Conservation (phyloP, 2,797 vertebrate species). For the Huso huso region DNA sequence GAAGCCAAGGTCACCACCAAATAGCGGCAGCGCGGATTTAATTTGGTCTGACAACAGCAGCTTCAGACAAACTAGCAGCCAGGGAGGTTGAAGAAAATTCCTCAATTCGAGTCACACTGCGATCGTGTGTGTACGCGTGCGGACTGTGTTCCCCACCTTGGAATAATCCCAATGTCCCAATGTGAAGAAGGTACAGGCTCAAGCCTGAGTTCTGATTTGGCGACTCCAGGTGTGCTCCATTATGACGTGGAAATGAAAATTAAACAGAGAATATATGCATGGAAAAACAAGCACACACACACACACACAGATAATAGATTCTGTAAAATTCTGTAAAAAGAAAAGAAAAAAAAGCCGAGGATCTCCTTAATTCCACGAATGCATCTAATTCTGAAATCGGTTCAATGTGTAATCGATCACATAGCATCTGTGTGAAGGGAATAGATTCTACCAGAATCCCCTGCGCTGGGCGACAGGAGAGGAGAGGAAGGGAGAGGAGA, state of each 20-base stretch:
- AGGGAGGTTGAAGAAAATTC: constrained; percentile 48
- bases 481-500: not conserved
- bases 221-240: constrained; percentile 5
- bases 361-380: constrained; percentile 9
- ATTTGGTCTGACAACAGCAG: constrained; percentile 62
- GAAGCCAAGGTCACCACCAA: constrained; percentile 60
- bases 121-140: constrained; percentile 22
- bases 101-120: constrained; percentile 16
- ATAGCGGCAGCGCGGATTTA: constrained; percentile 46
- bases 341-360: not conserved
- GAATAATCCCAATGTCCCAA: not conserved
- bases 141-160: constrained; percentile 3
- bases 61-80: constrained; percentile 60
- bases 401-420: constrained; percentile 46
- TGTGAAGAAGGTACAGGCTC: not conserved
- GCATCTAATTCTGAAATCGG: constrained; percentile 42
- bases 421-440: constrained; percentile 55
- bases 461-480: constrained; percentile 26
- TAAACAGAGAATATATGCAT: not conserved
- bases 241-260: not conserved
- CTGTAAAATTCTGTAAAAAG: not conserved
- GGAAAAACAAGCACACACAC: not conserved
- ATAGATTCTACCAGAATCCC: constrained; percentile 62
- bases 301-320: not conserved
- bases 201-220: not conserved